Evolutionary conservation across 2,888 invertebrate genomes (phyloP), one percentile per base, ranked within the genome.

Genomic region (Drosophila acutilabella): DNA sequence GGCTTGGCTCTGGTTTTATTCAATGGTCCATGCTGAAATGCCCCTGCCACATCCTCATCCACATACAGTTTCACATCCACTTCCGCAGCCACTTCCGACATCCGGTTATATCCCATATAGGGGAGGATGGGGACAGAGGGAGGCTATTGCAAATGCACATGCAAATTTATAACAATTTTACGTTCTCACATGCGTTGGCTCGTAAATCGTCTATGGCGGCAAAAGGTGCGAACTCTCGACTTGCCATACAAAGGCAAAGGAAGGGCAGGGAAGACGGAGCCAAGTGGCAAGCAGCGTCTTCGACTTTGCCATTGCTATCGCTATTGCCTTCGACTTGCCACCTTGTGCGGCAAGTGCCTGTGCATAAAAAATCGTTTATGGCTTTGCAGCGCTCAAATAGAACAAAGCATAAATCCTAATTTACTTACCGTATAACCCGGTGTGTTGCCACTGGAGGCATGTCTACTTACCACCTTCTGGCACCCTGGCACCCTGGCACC

Each of bases 331-430:
- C 30, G 30, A 26, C 20, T 56, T 62, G 44, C 45, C 44, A 42
- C 51, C 44, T 52, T 16, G 61, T 51, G 52, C 57, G 72, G 70
- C 81, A 81, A 81, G 81, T 81, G 81, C 70, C 74, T 81, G 82
- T 83, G 86, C 83, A 83, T 83, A 83, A 83, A 83, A 83, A 83
- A 83, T 81, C 83, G 83, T 84, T 84, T 86, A 84, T 84, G 83
- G 83, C 83, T 84, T 84, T 86, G 71, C 87, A 83, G 74, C 83
- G 83, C 81, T 84, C 87, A 86, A 84, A 86, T 83, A 84, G 83
- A 84, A 86, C 83, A 86, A 84, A 84, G 80, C 85, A 86, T 86
- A 86, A 86, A 86, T 86, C 82, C 85, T 88, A 86, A 86, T 86
- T 86, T 86, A 88, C 85, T 86, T 85, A 88, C 77, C 76, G 68